phyloP scores from a whole-genome alignment of 1,140 invertebrate genomes.

The Trypoxylus dichotomus region DNA sequence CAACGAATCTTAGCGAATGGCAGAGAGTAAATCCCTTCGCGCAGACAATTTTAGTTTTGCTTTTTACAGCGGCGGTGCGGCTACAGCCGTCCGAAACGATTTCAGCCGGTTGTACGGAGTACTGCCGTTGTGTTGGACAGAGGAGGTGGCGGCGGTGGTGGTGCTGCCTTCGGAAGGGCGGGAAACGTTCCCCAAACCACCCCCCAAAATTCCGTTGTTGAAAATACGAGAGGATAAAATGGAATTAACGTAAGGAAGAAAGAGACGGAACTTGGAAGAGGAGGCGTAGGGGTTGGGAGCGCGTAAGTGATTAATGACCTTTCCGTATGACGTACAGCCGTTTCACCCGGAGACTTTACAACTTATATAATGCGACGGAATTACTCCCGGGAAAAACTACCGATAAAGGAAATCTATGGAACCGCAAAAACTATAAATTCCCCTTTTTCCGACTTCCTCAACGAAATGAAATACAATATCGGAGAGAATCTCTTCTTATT shows the following conservation, averaged over 20 bases:
- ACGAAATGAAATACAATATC: background rate
- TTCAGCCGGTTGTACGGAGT: background rate
- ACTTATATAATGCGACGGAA: constrained; percentile 23
- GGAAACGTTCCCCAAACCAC: no score
- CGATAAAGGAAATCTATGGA: constrained; percentile 10
- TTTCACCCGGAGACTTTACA: constrained; percentile 18
- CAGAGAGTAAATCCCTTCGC: constrained; percentile 3
- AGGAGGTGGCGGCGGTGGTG: background rate
- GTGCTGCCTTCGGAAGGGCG: no score
- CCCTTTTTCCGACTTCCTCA: background rate
- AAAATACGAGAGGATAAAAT: no score
- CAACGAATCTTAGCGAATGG: constrained; percentile 10
- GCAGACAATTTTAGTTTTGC: constrained; percentile 15
- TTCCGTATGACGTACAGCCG: constrained; percentile 13
- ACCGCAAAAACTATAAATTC: constrained; percentile 1
- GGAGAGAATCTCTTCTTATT: no score
- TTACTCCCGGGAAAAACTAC: constrained; percentile 11
- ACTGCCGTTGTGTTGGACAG: background rate
- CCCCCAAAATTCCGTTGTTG: no score
- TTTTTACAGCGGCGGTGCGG: background rate
- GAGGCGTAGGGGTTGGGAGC: background rate
- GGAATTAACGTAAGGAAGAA: background rate
- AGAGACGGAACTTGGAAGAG: background rate
- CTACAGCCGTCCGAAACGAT: background rate
- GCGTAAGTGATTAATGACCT: constrained; percentile 17